These are phyloP conservation scores for Euzophera pinguis DNA, from an alignment of 2,888 invertebrate species.

Conservation along the genomic window DNA sequence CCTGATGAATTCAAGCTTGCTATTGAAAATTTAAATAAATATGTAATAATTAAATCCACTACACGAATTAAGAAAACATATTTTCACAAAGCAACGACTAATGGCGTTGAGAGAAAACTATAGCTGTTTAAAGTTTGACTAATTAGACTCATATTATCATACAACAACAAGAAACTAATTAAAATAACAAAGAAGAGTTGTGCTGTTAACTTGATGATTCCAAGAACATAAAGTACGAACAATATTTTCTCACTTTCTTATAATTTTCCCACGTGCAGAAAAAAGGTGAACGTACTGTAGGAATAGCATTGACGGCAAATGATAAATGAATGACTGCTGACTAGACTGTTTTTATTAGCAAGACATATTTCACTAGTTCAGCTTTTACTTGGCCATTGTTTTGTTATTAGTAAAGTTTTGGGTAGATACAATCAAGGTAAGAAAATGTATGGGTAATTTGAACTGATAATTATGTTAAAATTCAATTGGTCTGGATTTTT, in stretches of 20 bases:
- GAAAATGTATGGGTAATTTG: background rate
- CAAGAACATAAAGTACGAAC: background rate
- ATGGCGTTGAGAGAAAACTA: background rate
- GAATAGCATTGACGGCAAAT: constrained; percentile 64
- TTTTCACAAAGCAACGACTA: too few relatives aligned
- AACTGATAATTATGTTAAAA: too few relatives aligned
- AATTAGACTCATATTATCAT: background rate
- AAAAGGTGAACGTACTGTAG: constrained; percentile 61
- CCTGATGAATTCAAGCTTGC: too few relatives aligned
- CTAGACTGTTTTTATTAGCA: constrained; percentile 47
- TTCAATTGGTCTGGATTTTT: too few relatives aligned
- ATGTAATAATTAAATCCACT: too few relatives aligned
- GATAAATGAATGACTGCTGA: constrained; percentile 55
- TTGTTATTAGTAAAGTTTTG: background rate
- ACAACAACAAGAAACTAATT: background rate
- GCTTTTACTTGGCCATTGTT: constrained; percentile 2
- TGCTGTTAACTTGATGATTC: constrained; percentile 7
- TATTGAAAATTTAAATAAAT: too few relatives aligned
- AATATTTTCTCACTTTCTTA: constrained; percentile 14
- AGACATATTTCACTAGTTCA: constrained; percentile 26
- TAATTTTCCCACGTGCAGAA: constrained; percentile 36
- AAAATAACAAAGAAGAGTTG: constrained; percentile 1
- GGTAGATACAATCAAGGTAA: too few relatives aligned
- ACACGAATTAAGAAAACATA: too few relatives aligned
- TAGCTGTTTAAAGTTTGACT: background rate